Percentiles rank a stretch among this genome's conserved stretches.
Evolutionary conservation across 2,797 vertebrate genomes (phyloP).

Genomic region (Acrossocheilus wenchowensis): DNA sequence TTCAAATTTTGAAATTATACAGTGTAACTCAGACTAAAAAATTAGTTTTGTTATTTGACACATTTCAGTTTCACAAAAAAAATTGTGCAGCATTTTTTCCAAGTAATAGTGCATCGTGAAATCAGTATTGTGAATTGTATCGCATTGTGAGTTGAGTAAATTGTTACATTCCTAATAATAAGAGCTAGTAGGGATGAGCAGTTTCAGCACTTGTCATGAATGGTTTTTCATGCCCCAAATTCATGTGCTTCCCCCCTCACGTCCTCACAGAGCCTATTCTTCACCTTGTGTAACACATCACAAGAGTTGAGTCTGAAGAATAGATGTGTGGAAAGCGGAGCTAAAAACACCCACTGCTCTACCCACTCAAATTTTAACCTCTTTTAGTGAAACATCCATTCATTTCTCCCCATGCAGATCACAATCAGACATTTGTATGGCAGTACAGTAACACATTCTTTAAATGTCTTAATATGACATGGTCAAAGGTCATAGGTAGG

Average conservation of each 20-base stretch:
- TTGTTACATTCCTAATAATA: too few relatives aligned
- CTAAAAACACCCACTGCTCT: slow-evolving; percentile 50
- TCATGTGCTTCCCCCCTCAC: neutral
- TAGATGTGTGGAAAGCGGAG: slow-evolving; percentile 18
- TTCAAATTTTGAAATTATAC: too few relatives aligned
- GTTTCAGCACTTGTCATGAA: too few relatives aligned
- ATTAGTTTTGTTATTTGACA: too few relatives aligned
- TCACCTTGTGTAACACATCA: neutral
- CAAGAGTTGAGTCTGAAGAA: slow-evolving; percentile 1
- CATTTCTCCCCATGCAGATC: slow-evolving; percentile 38
- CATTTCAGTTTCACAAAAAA: too few relatives aligned
- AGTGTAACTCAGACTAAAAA: too few relatives aligned
- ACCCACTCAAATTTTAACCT: slow-evolving; percentile 32
- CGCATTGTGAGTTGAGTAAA: too few relatives aligned
- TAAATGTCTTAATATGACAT: slow-evolving; percentile 36
- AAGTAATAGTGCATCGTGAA: too few relatives aligned
- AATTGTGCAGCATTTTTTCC: too few relatives aligned
- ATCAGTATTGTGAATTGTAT: too few relatives aligned
- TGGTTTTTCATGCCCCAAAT: too few relatives aligned
- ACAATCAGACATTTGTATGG: slow-evolving; percentile 39
- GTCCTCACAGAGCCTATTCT: neutral
- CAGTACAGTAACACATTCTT: neutral
- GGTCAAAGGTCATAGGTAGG: slow-evolving; percentile 33
- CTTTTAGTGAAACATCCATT: slow-evolving; percentile 41
- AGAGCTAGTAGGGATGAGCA: too few relatives aligned